These are phyloP conservation scores for Myotis vivesi DNA, from an alignment of 2,797 vertebrate genomes.

Conservation along the genomic window DNA sequence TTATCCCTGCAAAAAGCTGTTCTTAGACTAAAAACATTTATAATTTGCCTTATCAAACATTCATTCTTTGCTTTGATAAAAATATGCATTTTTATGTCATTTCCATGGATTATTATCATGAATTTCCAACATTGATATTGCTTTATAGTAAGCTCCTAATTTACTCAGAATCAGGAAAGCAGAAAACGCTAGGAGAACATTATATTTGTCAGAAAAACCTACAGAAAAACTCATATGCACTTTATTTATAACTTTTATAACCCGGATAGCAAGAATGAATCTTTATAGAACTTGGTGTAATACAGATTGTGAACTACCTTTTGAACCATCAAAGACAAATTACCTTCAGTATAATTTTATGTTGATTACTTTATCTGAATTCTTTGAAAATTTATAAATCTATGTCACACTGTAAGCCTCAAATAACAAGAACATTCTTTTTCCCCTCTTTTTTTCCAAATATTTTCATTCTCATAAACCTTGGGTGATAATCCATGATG, in stretches of 20 bases:
- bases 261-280: not conserved
- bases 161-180: not conserved
- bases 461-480: not conserved
- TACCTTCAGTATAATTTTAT: not conserved
- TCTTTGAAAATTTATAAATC: slow-evolving; percentile 17
- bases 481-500: not conserved
- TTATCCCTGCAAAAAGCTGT: not conserved
- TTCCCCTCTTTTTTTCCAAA: not conserved
- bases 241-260: not conserved
- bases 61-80: slow-evolving; percentile 17
- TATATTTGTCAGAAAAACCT: slow-evolving; percentile 13
- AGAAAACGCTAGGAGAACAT: slow-evolving; percentile 36
- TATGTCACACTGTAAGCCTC: not conserved
- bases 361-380: not conserved
- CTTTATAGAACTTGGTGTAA: not conserved
- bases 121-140: not conserved
- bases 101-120: not conserved
- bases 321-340: slow-evolving; percentile 1
- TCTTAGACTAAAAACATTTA: slow-evolving; percentile 4
- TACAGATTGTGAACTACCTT: not conserved
- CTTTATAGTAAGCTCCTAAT: slow-evolving; percentile 1
- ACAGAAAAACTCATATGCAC: not conserved
- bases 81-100: not conserved
- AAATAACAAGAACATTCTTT: not conserved
- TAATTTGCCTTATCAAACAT: not conserved